Conservation (phyloP, 2,113 vertebrate species). For the Porphyrio hochstetteri region DNA sequence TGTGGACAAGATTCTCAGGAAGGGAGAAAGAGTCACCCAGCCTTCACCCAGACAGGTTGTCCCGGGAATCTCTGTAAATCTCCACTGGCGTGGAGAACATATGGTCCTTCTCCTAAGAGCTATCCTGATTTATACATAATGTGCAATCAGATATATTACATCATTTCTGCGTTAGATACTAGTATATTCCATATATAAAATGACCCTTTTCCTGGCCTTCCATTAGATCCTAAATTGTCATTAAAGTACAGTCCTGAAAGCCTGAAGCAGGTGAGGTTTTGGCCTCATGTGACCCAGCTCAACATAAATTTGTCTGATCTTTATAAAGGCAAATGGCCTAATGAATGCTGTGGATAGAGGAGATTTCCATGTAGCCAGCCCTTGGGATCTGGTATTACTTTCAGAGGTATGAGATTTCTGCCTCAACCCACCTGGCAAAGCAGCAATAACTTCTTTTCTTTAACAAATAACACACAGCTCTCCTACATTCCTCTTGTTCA, state of each 20-base stretch:
- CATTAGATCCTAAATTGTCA: constrained; percentile 63
- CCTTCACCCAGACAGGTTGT: neutral
- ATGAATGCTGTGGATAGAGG: constrained; percentile 26
- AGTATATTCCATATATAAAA: constrained; percentile 50
- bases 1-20: neutral
- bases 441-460: constrained; percentile 18
- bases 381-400: constrained; percentile 60
- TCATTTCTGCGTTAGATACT: constrained; percentile 26
- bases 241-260: constrained; percentile 40
- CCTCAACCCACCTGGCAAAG: constrained; percentile 54
- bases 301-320: constrained; percentile 71
- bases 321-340: constrained; percentile 65
- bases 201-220: constrained; percentile 53
- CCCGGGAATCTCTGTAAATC: constrained; percentile 16
- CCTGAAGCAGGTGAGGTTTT: constrained; percentile 57
- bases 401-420: constrained; percentile 60
- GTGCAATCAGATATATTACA: constrained; percentile 52
- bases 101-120: neutral
- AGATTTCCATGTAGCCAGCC: constrained; percentile 50
- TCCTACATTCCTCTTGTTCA: neutral
- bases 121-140: constrained; percentile 26
- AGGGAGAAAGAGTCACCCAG: neutral
- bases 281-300: constrained; percentile 51
- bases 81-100: neutral
- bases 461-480: constrained; percentile 6